Conservation (phyloP, 2,113 vertebrate species). For the Oxygymnocypris stewartii region DNA sequence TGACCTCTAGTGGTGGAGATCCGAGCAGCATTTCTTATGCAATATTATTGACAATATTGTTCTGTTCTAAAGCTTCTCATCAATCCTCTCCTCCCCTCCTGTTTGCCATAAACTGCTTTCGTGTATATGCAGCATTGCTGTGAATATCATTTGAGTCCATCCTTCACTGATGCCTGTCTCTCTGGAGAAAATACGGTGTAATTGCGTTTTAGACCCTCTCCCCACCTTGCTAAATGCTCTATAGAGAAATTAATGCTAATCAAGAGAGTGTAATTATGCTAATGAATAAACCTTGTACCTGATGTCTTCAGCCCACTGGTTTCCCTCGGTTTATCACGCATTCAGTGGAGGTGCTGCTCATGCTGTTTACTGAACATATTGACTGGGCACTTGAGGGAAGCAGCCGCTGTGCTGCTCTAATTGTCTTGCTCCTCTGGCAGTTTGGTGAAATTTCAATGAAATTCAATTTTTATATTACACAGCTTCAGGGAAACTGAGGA, state of each 20-base stretch:
- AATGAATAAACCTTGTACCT: constrained; percentile 3
- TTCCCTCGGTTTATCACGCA: neutral
- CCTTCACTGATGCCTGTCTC: neutral
- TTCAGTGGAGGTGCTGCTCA: constrained; percentile 1
- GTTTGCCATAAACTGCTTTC: neutral
- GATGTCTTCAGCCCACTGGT: neutral
- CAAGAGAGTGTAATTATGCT: constrained; percentile 24
- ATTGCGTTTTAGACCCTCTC: neutral
- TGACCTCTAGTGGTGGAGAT: constrained; percentile 50
- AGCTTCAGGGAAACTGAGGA: neutral
- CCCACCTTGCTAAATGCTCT: neutral
- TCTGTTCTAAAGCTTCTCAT: neutral
- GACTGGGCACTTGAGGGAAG: constrained; percentile 20
- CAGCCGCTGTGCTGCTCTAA: constrained; percentile 1
- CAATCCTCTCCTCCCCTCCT: neutral
- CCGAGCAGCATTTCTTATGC: neutral
- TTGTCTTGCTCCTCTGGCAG: constrained; percentile 19
- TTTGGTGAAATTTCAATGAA: neutral
- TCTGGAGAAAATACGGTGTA: neutral
- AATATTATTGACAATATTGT: neutral
- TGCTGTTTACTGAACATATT: constrained; percentile 27
- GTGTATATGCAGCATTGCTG: neutral
- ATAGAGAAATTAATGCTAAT: neutral
- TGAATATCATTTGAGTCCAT: neutral
- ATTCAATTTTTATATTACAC: constrained; percentile 5